Evolutionary conservation across 2,888 invertebrate species (phyloP).

Genomic region (Oasisia sp.): DNA sequence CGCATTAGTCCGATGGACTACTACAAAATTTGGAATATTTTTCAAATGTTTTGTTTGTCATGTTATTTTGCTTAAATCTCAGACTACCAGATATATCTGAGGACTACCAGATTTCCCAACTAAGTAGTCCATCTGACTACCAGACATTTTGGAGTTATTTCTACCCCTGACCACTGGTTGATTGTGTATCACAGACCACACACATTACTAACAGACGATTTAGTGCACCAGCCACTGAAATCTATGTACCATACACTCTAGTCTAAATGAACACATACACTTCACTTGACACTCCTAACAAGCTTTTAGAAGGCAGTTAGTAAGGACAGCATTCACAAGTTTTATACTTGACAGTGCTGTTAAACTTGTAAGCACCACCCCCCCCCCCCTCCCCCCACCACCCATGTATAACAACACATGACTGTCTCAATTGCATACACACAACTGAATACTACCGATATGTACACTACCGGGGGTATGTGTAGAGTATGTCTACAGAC

Average conservation of each 20-base stretch:
- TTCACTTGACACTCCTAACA: neutral
- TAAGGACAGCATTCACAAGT: neutral
- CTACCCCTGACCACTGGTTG: too few relatives aligned
- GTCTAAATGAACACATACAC: neutral
- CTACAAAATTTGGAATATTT: too few relatives aligned
- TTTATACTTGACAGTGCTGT: neutral
- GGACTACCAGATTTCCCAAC: too few relatives aligned
- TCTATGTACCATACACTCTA: neutral
- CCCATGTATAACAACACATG: neutral
- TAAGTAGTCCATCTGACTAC: too few relatives aligned
- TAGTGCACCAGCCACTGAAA: neutral
- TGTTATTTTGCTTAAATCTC: too few relatives aligned
- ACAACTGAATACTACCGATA: neutral
- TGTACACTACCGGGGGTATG: neutral
- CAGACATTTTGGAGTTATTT: too few relatives aligned
- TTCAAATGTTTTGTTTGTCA: too few relatives aligned
- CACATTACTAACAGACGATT: neutral
- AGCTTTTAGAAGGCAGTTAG: neutral
- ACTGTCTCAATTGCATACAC: neutral
- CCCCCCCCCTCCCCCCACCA: neutral
- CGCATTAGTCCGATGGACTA: too few relatives aligned
- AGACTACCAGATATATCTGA: too few relatives aligned
- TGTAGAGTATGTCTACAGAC: neutral
- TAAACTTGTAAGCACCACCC: neutral
- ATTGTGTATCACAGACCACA: neutral